Base-by-base conservation (phyloP, 2,113 vertebrate genomes). In the Bombycilla garrulus region DNA sequence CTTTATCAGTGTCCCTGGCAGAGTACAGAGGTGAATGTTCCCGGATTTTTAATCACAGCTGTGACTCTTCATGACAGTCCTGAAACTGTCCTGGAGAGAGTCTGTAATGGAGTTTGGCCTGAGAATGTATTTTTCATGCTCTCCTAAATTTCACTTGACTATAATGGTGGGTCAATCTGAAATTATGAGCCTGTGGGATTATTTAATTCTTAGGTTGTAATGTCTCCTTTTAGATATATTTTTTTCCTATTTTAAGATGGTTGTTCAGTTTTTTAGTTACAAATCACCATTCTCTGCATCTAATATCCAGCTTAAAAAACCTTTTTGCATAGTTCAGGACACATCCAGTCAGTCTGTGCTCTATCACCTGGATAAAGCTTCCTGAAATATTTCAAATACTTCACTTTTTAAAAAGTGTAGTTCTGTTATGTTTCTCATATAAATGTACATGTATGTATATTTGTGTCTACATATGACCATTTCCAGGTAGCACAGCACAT, bases 371-470 rank as follows among this genome's bases (percentile, higher is more conserved):
- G 11, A 40, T 35, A 61, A 31, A 29, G 10, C 18, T 86, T 88
- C 60, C 72, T 61, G 71, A 29, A 88, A 53, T 47, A 56, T 20
- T 88, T 81, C 10, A 72, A 42, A 58, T 86, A 44, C 10, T 60
- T 62, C 35, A 35, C 18, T 65, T 88, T 71, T 65, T 0, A 1
- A 51, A 33, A 86, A 50, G 14, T 12, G 1, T 38, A 10, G 4
- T 38, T 67, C 65, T 60, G 19, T 40, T 81, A 62, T 22, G 9
- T 47, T 94, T 90, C 50, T 28, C 21, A 17, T 71, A 45, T 24
- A 83, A n/a, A 40, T 12, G 3, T 11, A 3, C 4, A 0, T 24
- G 9, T 44, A 1, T 25, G 5, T 56, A 1, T 31, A 23, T 20
- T 48, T 35, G 15, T 16, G 36, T 21, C n/a, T 26, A 22, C 7